Conservation (phyloP, 2,113 vertebrate species). For the Hucho hucho region DNA sequence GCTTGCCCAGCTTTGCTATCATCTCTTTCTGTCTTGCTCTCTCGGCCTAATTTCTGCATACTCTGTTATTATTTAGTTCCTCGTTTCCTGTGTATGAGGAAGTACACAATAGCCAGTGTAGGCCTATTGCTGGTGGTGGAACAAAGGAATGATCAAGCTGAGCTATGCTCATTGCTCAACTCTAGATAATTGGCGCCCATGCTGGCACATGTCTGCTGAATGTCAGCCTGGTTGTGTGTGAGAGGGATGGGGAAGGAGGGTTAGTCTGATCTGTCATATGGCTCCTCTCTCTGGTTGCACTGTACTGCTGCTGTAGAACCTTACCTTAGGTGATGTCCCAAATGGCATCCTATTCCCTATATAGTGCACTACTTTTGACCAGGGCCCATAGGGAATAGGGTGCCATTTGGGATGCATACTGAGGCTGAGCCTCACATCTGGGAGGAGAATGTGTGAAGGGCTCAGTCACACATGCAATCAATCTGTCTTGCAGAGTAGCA, state of each 20-base stretch:
- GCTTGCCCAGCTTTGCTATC: not conserved
- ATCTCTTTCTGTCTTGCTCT: not conserved
- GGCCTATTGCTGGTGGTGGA: no score
- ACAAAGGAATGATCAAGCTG: not conserved
- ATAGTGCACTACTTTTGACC: no score
- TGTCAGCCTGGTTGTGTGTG: slow-evolving; percentile 3
- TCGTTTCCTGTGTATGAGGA: not conserved
- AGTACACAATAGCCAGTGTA: not conserved
- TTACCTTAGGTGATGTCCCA: no score
- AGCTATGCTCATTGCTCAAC: not conserved
- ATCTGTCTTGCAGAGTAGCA: not conserved
- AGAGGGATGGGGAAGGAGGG: not conserved
- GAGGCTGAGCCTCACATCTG: not conserved
- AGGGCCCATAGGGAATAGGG: no score
- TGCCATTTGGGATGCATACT: not conserved
- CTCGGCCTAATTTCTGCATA: no score
- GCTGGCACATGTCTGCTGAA: slow-evolving; percentile 2
- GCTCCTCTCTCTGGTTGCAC: not conserved
- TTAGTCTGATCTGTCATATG: not conserved
- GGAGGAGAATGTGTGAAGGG: not conserved
- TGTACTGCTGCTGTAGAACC: no score
- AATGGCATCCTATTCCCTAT: no score
- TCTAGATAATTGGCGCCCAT: not conserved
- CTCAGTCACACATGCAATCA: not conserved
- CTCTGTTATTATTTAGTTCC: not conserved